These are phyloP conservation scores for Arremon aurantiirostris DNA, from an alignment of 2,797 vertebrate genomes.

Conservation along the genomic window DNA sequence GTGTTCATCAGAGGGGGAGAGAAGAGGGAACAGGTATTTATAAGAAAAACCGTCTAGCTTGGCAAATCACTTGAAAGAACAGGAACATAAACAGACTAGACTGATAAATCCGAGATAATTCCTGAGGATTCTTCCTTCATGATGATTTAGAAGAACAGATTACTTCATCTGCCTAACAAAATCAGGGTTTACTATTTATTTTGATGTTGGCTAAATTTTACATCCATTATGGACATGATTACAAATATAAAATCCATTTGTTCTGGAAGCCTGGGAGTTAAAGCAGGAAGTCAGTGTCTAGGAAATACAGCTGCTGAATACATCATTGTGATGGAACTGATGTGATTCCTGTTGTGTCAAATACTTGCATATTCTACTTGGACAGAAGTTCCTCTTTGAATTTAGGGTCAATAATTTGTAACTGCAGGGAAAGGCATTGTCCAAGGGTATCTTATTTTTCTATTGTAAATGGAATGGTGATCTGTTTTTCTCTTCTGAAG, in stretches of 20 bases:
- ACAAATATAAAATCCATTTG: background rate
- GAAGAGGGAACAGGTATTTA: background rate
- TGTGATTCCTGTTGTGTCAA: background rate
- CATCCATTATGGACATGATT: background rate
- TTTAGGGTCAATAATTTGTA: background rate
- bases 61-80: background rate
- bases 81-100: background rate
- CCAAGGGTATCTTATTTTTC: background rate
- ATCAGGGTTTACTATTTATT: background rate
- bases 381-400: background rate
- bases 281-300: background rate
- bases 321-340: background rate
- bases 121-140: background rate
- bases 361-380: background rate
- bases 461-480: background rate
- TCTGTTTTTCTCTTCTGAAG: background rate
- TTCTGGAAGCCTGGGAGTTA: background rate
- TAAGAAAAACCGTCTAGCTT: background rate
- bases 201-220: background rate
- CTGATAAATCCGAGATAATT: background rate
- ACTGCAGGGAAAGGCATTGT: background rate
- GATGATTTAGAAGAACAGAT: background rate
- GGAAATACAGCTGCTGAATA: background rate
- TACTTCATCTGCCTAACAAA: background rate
- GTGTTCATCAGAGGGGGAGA: background rate